These are phyloP conservation scores for Heliconius ismenius DNA, from an alignment of 2,888 invertebrate genomes.

Conservation along the genomic window DNA sequence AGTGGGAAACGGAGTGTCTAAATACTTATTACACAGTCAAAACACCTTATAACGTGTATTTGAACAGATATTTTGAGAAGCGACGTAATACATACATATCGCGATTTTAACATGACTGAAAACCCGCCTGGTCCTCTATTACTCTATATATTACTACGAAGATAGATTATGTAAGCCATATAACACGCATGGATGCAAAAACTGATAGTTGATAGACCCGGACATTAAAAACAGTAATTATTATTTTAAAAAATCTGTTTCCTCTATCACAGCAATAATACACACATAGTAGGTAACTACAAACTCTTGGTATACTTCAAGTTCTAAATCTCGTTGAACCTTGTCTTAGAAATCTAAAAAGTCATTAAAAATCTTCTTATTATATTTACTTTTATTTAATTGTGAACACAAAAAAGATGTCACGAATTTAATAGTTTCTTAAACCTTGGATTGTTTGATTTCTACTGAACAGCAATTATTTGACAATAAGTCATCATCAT, in stretches of 20 bases:
- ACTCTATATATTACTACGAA: too few relatives aligned
- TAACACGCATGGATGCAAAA: too few relatives aligned
- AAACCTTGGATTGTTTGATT: conserved; percentile 12
- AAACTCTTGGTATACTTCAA: not conserved
- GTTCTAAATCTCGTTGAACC: too few relatives aligned
- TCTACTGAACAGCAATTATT: conserved; percentile 8
- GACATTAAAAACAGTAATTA: too few relatives aligned
- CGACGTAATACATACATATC: too few relatives aligned
- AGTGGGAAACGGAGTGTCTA: not conserved
- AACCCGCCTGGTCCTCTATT: too few relatives aligned
- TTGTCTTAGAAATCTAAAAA: not conserved
- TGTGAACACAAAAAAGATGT: conserved; percentile 6
- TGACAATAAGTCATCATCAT: conserved; percentile 11
- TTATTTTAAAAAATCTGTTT: too few relatives aligned
- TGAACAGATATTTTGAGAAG: too few relatives aligned
- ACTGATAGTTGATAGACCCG: too few relatives aligned
- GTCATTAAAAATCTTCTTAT: not conserved
- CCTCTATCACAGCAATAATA: too few relatives aligned
- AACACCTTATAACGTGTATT: too few relatives aligned
- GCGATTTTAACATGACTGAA: too few relatives aligned
- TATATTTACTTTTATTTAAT: conserved; percentile 1
- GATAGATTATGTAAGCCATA: not conserved
- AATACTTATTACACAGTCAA: not conserved
- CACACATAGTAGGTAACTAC: not conserved
- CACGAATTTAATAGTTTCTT: conserved; percentile 13